Conservation (phyloP, 2,113 vertebrate genomes). For the Lepidothrix coronata region DNA sequence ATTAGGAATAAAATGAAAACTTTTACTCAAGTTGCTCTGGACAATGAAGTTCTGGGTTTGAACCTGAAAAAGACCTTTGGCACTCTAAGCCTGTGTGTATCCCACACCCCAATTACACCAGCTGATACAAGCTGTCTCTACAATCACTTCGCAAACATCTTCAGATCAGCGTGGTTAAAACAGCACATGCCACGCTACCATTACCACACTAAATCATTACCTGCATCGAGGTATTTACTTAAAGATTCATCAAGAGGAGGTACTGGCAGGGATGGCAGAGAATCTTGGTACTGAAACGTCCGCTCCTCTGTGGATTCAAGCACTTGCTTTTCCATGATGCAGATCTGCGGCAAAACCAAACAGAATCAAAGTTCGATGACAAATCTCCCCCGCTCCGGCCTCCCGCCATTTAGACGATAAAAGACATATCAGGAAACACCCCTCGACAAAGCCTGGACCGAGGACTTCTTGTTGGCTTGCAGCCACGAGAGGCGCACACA, state of each 20-base stretch:
- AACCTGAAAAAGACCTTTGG: not conserved
- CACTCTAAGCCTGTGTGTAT: not conserved
- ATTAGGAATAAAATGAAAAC: not conserved
- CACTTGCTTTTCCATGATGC: constrained; percentile 83
- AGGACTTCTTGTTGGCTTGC: not conserved
- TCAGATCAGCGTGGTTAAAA: not conserved
- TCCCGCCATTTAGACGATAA: not conserved
- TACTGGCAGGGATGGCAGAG: constrained; percentile 87
- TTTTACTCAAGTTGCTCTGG: not conserved
- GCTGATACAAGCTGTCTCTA: not conserved
- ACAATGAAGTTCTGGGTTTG: not conserved
- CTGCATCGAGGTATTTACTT: constrained; percentile 90
- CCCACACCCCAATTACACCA: not conserved
- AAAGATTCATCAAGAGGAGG: constrained; percentile 86
- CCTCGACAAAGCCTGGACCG: not conserved
- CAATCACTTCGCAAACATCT: not conserved
- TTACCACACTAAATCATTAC: constrained; percentile 61
- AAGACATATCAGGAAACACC: not conserved
- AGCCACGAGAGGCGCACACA: not conserved
- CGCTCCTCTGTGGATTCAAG: constrained; percentile 78
- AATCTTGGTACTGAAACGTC: constrained; percentile 90
- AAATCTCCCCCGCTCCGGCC: not conserved
- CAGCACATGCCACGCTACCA: accelerated
- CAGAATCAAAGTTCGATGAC: not conserved
- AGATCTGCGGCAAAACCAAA: not conserved